phyloP scores from a whole-genome alignment of 2,797 vertebrate genomes.

The Lacerta agilis region DNA sequence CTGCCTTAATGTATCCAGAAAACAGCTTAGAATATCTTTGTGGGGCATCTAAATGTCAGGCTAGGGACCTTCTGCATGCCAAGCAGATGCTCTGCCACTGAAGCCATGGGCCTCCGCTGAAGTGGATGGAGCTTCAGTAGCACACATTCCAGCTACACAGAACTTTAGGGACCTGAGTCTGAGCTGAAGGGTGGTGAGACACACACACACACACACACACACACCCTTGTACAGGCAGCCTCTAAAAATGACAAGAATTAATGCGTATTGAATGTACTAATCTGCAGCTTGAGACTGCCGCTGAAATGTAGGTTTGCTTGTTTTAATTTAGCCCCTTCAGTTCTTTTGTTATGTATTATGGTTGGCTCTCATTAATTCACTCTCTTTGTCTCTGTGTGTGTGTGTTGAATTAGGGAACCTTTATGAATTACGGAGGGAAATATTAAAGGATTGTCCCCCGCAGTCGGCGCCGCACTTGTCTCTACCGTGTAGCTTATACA shows the following conservation, averaged over 20 bases:
- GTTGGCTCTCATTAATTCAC: slow-evolving; percentile 1
- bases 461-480: background rate
- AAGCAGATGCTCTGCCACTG: background rate
- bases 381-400: background rate
- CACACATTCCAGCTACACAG: background rate
- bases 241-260: background rate
- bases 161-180: background rate
- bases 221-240: background rate
- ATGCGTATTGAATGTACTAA: background rate
- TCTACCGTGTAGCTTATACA: slow-evolving; percentile 23
- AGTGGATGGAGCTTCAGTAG: background rate
- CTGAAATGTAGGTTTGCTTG: slow-evolving; percentile 5
- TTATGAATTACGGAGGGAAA: slow-evolving; percentile 29
- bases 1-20: no score
- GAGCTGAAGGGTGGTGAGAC: background rate
- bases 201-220: background rate
- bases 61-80: background rate
- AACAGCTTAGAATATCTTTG: no score
- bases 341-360: slow-evolving; percentile 1
- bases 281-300: background rate
- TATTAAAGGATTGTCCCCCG: slow-evolving; percentile 22
- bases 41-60: no score
- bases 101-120: background rate
- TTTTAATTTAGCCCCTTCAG: slow-evolving; percentile 19
- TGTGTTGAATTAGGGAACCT: slow-evolving; percentile 5